These are phyloP conservation scores for Bovichtus diacanthus DNA, from an alignment of 2,797 vertebrate genomes.

Conservation along the genomic window DNA sequence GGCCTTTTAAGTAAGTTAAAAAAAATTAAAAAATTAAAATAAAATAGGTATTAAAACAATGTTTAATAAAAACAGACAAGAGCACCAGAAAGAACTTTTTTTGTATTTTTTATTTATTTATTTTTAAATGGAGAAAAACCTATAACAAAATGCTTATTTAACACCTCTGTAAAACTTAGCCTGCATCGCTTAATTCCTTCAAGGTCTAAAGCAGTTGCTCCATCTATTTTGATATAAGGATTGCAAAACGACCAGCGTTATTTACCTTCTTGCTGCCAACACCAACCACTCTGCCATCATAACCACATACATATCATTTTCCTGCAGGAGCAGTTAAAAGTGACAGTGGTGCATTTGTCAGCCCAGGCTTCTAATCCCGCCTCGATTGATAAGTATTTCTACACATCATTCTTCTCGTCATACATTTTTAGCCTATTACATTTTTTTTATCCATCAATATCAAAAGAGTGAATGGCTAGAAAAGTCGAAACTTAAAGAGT, in stretches of 20 bases:
- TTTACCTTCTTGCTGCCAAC: background rate
- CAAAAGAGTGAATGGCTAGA: constrained; percentile 19
- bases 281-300: background rate
- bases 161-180: background rate
- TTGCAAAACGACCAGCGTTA: background rate
- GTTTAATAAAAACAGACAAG: background rate
- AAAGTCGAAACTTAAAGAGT: constrained; percentile 20
- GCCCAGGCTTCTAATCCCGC: constrained; percentile 71
- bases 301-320: background rate
- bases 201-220: constrained; percentile 27
- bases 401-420: constrained; percentile 31
- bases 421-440: constrained; percentile 11
- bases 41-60: no score
- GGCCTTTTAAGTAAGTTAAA: no score
- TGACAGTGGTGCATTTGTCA: constrained; percentile 80
- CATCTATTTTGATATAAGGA: background rate
- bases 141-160: background rate
- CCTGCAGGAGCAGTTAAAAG: constrained; percentile 17
- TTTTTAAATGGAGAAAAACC: no score
- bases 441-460: constrained; percentile 35
- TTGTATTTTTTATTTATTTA: no score
- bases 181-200: background rate
- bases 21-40: no score
- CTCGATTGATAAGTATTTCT: constrained; percentile 81
- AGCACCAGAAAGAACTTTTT: background rate